Evolutionary conservation across 2,888 invertebrate genomes (phyloP).

Genomic region (Synergus japonicus): DNA sequence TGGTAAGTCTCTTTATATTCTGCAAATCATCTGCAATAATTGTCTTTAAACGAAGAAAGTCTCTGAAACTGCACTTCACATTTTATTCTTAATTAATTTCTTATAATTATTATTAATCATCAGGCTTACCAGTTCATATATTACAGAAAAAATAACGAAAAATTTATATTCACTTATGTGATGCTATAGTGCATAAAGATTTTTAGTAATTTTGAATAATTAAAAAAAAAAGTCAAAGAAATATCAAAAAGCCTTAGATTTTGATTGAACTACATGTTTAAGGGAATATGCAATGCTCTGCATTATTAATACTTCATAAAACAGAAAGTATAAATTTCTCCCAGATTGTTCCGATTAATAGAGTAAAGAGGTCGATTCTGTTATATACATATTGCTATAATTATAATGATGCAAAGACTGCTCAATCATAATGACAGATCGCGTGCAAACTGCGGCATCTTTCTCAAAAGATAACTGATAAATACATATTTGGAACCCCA

Average conservation of each 20-base stretch:
- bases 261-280: neutral
- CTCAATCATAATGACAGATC: conserved; percentile 16
- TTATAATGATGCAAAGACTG: conserved; percentile 15
- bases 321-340: conserved; percentile 21
- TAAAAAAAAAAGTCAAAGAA: too few relatives aligned
- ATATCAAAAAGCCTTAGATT: neutral
- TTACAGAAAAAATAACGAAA: neutral
- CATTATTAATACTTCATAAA: conserved; percentile 4
- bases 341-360: conserved; percentile 15
- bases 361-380: conserved; percentile 23
- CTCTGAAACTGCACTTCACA: neutral
- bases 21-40: conserved; percentile 39
- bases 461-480: neutral
- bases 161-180: too few relatives aligned
- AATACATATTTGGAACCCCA: neutral
- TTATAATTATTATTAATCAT: conserved; percentile 15
- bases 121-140: neutral
- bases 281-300: neutral
- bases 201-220: too few relatives aligned
- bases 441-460: conserved; percentile 19
- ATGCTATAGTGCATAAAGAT: too few relatives aligned
- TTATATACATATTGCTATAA: neutral
- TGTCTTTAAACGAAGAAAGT: neutral
- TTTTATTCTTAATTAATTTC: neutral
- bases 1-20: conserved; percentile 80